Conservation (phyloP, 2,113 vertebrate species). For the Chaetura pelagica region DNA sequence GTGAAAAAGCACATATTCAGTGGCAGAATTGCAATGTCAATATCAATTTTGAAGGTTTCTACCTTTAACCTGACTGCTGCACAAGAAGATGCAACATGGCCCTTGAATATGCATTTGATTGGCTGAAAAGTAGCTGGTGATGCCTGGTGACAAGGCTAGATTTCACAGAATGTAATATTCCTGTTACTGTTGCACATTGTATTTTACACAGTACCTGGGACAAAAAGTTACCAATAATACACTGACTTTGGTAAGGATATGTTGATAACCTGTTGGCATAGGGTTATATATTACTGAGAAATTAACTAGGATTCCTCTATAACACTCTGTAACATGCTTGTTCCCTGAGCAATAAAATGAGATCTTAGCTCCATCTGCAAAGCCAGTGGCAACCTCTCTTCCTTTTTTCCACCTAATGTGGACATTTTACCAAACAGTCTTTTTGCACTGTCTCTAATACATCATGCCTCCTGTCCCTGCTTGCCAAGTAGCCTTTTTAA, state of each 20-base stretch:
- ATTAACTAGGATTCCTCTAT: not conserved
- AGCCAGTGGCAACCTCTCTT: not conserved
- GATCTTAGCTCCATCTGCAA: not conserved
- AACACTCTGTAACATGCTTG: not conserved
- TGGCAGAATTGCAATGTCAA: not conserved
- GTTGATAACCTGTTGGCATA: not conserved
- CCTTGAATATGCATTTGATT: not conserved
- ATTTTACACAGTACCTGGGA: not conserved
- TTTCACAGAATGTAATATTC: not conserved
- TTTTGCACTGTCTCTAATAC: not conserved
- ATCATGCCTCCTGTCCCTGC: not conserved
- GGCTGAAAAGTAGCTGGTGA: not conserved
- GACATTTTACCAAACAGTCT: not conserved
- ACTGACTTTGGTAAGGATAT: not conserved
- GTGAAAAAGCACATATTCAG: not conserved
- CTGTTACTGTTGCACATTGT: not conserved
- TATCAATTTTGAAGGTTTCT: not conserved
- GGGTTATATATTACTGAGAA: not conserved
- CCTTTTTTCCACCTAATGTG: not conserved
- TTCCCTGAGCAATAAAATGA: not conserved
- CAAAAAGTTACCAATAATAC: not conserved
- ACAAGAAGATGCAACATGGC: not conserved
- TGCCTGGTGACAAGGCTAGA: not conserved
- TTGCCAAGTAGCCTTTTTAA: not conserved
- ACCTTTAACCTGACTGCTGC: not conserved